Conservation (phyloP, 2,888 invertebrate species). For the Salpingus planirostris region DNA sequence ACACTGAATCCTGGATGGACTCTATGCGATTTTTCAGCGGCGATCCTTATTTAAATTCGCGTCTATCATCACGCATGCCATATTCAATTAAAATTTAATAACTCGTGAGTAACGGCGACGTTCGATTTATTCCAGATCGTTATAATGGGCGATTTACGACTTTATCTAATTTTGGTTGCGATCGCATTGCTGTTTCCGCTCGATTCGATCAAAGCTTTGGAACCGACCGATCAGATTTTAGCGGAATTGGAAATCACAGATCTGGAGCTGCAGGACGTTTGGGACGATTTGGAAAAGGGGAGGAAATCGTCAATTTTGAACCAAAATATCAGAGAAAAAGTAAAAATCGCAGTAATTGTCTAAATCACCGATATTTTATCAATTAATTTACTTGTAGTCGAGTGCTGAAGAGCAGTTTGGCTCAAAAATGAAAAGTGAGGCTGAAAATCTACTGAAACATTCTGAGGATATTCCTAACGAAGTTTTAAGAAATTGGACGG, state of each 20-base stretch:
- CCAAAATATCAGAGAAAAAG: slow-evolving; percentile 25
- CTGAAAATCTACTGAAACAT: slow-evolving; percentile 20
- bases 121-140: too few relatives aligned
- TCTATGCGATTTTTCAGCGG: too few relatives aligned
- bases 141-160: too few relatives aligned
- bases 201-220: too few relatives aligned
- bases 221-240: slow-evolving; percentile 11
- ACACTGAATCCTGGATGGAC: too few relatives aligned
- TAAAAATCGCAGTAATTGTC: slow-evolving; percentile 13
- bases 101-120: too few relatives aligned
- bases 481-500: slow-evolving; percentile 43
- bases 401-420: background rate
- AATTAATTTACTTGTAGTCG: background rate
- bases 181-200: too few relatives aligned
- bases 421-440: background rate
- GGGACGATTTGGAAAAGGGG: slow-evolving; percentile 17
- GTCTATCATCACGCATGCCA: too few relatives aligned
- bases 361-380: background rate
- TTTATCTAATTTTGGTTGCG: too few relatives aligned
- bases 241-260: slow-evolving; percentile 22
- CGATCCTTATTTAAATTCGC: too few relatives aligned
- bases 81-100: too few relatives aligned
- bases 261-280: slow-evolving; percentile 25
- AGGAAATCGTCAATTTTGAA: slow-evolving; percentile 29
- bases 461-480: slow-evolving; percentile 26